phyloP scores from a whole-genome alignment of 2,888 invertebrate genomes.

The Drosophila anomalata region DNA sequence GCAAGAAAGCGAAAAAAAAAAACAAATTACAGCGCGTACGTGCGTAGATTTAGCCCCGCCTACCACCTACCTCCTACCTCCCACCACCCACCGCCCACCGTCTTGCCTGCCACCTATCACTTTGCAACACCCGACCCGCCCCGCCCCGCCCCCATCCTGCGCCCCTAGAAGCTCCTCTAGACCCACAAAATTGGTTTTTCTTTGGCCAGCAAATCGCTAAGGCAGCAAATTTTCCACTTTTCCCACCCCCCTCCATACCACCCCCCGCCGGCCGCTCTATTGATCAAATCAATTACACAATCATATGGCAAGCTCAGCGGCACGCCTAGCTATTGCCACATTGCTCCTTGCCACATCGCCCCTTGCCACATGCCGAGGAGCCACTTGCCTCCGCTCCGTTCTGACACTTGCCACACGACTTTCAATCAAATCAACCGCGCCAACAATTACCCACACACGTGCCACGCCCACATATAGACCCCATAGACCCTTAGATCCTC shows the following conservation, averaged over 20 bases:
- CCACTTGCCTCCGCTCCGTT: slow-evolving; percentile 12
- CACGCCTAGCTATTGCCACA: slow-evolving; percentile 45
- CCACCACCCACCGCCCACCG: not conserved
- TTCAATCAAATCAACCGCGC: slow-evolving; percentile 73
- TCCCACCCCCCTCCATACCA: not conserved
- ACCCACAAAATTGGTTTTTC: slow-evolving; percentile 60
- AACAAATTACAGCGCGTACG: slow-evolving; percentile 61
- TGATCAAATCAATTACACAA: slow-evolving; percentile 79
- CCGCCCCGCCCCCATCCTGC: not conserved
- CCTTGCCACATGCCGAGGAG: not conserved
- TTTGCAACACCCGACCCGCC: not conserved
- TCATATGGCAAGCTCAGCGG: slow-evolving; percentile 69
- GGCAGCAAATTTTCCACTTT: slow-evolving; percentile 44
- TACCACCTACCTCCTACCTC: not conserved
- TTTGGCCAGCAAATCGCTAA: slow-evolving; percentile 50
- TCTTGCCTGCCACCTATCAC: not conserved
- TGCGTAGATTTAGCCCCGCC: slow-evolving; percentile 55
- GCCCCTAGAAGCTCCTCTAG: not conserved
- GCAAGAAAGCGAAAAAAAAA: slow-evolving; percentile 20
- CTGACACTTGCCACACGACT: slow-evolving; percentile 67
- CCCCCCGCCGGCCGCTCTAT: slow-evolving; percentile 46
- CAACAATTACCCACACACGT: slow-evolving; percentile 71
- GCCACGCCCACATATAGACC: slow-evolving; percentile 26
- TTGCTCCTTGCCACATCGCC: not conserved
- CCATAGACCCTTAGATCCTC: slow-evolving; percentile 18